phyloP scores from a whole-genome alignment of 1,140 invertebrate genomes.

The Periplaneta americana region DNA sequence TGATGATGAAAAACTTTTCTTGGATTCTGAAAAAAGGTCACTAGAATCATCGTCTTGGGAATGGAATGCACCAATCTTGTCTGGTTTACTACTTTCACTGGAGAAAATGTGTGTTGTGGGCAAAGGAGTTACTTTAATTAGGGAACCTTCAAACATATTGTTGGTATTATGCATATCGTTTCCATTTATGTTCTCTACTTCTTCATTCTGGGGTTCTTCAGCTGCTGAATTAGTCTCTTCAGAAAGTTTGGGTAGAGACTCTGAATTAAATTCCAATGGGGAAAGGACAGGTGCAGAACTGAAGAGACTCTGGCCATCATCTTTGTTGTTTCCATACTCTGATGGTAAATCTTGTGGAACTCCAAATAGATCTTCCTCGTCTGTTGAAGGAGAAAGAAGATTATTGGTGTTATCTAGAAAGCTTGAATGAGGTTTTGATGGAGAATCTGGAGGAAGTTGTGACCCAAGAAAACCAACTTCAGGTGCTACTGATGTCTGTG shows the following conservation, averaged over 20 bases:
- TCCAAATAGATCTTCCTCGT: constrained; percentile 46
- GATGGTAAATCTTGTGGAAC: constrained; percentile 41
- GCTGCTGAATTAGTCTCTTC: background rate
- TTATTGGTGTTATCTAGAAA: background rate
- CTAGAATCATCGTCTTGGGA: background rate
- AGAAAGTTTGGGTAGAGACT: background rate
- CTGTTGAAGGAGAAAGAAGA: constrained; percentile 42
- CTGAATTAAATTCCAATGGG: background rate
- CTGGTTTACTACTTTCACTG: background rate
- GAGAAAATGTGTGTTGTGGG: background rate
- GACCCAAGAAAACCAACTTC: background rate
- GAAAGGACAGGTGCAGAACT: constrained; percentile 8
- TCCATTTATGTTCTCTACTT: too few species aligned
- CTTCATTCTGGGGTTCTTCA: too few species aligned
- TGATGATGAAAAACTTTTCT: background rate
- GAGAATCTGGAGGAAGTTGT: background rate
- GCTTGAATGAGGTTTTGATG: background rate
- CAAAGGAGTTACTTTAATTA: background rate
- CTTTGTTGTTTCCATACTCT: constrained; percentile 24
- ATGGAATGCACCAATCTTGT: background rate
- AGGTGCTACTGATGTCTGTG: background rate
- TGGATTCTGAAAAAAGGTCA: background rate
- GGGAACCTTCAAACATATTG: background rate
- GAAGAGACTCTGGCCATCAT: constrained; percentile 4
- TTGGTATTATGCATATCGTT: background rate